Percentiles rank a stretch among this genome's conserved stretches.
These are phyloP conservation scores for Aphelinus certus DNA, from an alignment of 1,140 invertebrate species.

Conservation along the genomic window DNA sequence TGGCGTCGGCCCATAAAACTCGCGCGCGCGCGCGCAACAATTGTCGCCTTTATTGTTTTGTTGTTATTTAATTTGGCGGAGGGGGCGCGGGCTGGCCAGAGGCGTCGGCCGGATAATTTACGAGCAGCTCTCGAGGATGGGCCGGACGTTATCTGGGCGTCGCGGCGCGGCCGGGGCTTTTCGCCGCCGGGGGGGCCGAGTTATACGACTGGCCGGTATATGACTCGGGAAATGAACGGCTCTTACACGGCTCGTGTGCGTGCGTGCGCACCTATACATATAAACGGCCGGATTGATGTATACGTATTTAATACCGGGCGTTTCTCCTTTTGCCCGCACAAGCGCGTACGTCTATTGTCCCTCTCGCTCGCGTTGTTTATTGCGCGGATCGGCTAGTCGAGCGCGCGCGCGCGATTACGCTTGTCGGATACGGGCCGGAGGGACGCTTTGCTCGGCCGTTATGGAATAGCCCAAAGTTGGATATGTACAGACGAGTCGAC, in stretches of 20 bases:
- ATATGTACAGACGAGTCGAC: no score
- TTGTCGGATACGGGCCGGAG: no score
- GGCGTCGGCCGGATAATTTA: slow-evolving; percentile 9
- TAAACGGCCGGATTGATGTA: slow-evolving; percentile 27
- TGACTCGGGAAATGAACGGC: no score
- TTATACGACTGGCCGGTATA: no score
- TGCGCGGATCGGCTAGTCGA: not conserved
- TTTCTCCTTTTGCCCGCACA: not conserved
- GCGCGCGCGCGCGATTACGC: no score
- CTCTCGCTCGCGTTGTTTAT: slow-evolving; percentile 19
- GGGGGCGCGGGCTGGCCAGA: slow-evolving; percentile 23
- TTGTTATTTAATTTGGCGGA: slow-evolving; percentile 61
- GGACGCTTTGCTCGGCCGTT: no score
- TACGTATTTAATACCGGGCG: slow-evolving; percentile 33
- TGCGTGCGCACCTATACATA: not conserved
- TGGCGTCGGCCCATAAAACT: slow-evolving; percentile 53
- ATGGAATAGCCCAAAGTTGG: no score
- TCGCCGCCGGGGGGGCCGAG: no score
- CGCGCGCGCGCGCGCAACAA: slow-evolving; percentile 52
- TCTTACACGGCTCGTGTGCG: no score
- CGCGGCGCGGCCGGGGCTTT: no score
- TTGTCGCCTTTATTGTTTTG: slow-evolving; percentile 62
- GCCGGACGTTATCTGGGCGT: no score
- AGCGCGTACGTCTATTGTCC: no score
- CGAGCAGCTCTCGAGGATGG: not conserved